These are phyloP conservation scores for Trochalopteron elliotii DNA, from an alignment of 2,113 vertebrate genomes.

Conservation along the genomic window DNA sequence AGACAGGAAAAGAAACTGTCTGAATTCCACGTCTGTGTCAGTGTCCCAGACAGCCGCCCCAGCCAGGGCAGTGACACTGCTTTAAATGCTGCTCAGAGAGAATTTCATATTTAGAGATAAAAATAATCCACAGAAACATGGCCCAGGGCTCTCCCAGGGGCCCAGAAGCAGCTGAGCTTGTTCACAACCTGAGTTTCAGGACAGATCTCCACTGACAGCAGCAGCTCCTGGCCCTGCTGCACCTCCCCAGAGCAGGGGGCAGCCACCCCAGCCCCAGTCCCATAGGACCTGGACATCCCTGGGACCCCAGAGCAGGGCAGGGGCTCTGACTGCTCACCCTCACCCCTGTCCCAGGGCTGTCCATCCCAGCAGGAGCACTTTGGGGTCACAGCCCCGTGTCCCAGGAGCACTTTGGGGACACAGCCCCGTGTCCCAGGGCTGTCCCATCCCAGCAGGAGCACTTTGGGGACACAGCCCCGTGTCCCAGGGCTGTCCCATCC, in stretches of 20 bases:
- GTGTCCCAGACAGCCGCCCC: not conserved
- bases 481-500: too few relatives aligned
- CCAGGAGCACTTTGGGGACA: too few relatives aligned
- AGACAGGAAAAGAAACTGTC: not conserved
- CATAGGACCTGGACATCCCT: accelerated
- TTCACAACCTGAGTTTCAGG: not conserved
- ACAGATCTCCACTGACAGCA: not conserved
- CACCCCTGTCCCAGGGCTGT: accelerated
- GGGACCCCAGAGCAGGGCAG: not conserved
- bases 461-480: too few relatives aligned
- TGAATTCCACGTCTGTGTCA: accelerated
- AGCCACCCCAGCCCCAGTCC: accelerated
- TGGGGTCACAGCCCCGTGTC: not conserved
- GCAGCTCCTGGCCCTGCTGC: not conserved
- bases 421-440: not conserved
- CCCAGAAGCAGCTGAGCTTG: not conserved
- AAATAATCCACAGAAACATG: not conserved
- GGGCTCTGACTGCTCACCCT: not conserved
- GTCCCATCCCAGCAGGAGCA: too few relatives aligned
- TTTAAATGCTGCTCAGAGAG: not conserved
- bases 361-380: not conserved
- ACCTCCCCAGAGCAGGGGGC: accelerated
- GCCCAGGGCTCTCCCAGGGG: not conserved
- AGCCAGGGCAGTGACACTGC: not conserved
- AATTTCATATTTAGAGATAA: not conserved